Evolutionary conservation across 1,140 invertebrate genomes (phyloP), one percentile per base, ranked within the genome.

Genomic region (Leucophenga varia): DNA sequence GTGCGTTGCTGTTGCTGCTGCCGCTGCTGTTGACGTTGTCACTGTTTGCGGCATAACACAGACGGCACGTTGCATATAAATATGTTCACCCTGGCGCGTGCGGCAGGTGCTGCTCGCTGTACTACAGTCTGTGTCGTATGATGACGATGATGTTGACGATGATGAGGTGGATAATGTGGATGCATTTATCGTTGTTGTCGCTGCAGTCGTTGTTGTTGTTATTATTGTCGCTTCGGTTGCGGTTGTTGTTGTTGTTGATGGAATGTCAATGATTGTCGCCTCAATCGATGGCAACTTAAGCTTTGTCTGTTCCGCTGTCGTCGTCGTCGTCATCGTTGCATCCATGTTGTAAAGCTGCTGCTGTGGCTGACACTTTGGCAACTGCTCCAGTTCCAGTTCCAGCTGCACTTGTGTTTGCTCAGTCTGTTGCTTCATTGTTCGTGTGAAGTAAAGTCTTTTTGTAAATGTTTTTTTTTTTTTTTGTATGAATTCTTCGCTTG

Each of bases 221-320:
- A 45, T 47, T 32, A 45, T 28, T 41, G 50, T 22, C 43, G 48
- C 31, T 35, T 39, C 14, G 34, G 50, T 37, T n/a, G 47, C 34
- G 14, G 47, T 31, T 35, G 48, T 47, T 32, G 48, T 28, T n/a
- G n/a, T n/a, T 41, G 50, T 22, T 47, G 54, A 35, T 55, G 69
- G 69, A 72, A 72, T 72, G 69, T 72, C 69, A 57, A 72, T 72
- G 42, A 72, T 70, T 43, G 54, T 72, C 39, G 58, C 46, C 42
- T 49, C 50, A 44, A 52, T 47, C 25, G 45, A 20, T 19, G 40
- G 46, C 20, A 47, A 43, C 32, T n/a, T n/a, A 32, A 6, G 20
- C 39, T 25, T 28, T 28, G 14, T 39, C 20, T 18, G 8, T 17
- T 18, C 16, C 12, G 14, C 13, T 39, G 8, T 19, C 1, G 13